Evolutionary conservation across 2,113 vertebrate genomes (phyloP).

Genomic region (Orientallactaga bullata): DNA sequence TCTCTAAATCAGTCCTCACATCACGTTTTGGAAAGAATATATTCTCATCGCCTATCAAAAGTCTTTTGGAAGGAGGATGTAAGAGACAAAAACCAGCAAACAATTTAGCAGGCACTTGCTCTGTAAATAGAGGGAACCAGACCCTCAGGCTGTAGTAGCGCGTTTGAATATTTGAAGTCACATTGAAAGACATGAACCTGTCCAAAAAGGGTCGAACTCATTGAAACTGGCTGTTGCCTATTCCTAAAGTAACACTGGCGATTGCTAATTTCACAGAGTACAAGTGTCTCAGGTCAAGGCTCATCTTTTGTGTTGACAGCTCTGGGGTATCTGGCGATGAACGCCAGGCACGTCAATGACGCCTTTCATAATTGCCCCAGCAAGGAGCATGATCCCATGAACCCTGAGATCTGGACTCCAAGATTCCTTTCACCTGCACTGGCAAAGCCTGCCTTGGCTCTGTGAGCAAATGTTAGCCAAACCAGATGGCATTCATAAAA

Average conservation of each 20-base stretch:
- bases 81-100: not conserved
- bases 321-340: slow-evolving; percentile 23
- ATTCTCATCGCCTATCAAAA: not conserved
- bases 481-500: not conserved
- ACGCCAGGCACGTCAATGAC: not conserved
- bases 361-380: not conserved
- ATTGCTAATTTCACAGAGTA: slow-evolving; percentile 4
- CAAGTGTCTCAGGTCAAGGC: slow-evolving; percentile 16
- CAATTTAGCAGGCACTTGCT: not conserved
- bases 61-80: not conserved
- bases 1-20: not conserved
- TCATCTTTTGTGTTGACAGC: slow-evolving; percentile 33
- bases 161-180: slow-evolving; percentile 24
- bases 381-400: not conserved
- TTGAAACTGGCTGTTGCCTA: slow-evolving; percentile 24
- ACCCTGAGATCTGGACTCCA: slow-evolving; percentile 9
- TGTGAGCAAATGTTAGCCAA: not conserved
- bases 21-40: slow-evolving; percentile 34
- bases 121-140: not conserved
- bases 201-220: not conserved
- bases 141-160: not conserved
- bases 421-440: not conserved
- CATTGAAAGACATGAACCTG: not conserved
- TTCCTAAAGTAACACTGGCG: not conserved
- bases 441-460: not conserved